Evolutionary conservation across 1,140 invertebrate species (phyloP), one percentile per base, ranked within the genome.

Genomic region (Papilio xuthus): DNA sequence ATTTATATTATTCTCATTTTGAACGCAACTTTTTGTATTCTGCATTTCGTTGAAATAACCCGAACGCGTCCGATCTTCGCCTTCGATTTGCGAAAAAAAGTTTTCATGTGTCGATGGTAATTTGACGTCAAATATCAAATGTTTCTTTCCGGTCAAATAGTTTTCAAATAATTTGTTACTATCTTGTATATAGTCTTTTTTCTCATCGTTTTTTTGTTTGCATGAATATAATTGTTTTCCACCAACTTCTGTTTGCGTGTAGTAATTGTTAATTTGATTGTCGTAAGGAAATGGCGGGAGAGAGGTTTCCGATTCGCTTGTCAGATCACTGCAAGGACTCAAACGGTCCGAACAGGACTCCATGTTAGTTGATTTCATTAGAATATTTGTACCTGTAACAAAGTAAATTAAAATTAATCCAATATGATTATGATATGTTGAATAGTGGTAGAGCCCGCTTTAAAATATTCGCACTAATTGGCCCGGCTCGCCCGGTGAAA

Each of bases 301-400:
- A 0, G 92, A 93, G 0, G 92, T 91, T 85, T 93, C 92, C 0
- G 92, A 93, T 78, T 93, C 91, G 78, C 87, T 92, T 0, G 91
- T 92, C 18, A 91, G 72, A 74, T 93, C 91, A 63, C 91, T 93
- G 0, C 90, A 89, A 20, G 92, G 90, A 82, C 91, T 93, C 4
- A 93, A 83, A 7, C 92, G 88, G 76, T 92, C 91, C 13, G 90
- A 89, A 80, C 90, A 92, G 4, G 86, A 79, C 12, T 93, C 92
- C 90, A 93, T 93, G 32, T 84, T 90, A 18, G 90, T 93, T 3
- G 92, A 92, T 90, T 93, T 93, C 92, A 93, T 93, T 75, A 81
- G 86, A 32, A 78, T 53, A 75, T 78, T 80, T 79, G 60, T 28
- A 75, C 70, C 81, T 82, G 71, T 56, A 82, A 84, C 63, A 80